These are phyloP conservation scores for Amblyjoppa proteus DNA, from an alignment of 2,888 invertebrate genomes.

Conservation along the genomic window DNA sequence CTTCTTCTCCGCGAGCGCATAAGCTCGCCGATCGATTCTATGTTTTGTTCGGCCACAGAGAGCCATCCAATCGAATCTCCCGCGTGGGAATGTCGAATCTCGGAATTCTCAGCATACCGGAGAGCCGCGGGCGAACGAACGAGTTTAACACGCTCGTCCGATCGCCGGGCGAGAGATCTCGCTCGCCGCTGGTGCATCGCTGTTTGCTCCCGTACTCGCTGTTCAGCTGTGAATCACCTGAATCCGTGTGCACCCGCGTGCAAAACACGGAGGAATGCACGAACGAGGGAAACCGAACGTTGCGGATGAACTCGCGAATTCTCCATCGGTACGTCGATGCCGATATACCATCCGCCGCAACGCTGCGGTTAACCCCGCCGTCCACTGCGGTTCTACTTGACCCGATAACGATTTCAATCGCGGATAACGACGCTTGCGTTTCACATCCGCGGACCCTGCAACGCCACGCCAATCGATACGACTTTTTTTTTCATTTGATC, in stretches of 20 bases:
- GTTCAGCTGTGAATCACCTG: slow-evolving; percentile 30
- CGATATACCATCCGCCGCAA: slow-evolving; percentile 6
- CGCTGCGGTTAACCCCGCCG: slow-evolving; percentile 6
- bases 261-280: slow-evolving; percentile 17
- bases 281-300: not conserved
- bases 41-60: slow-evolving; percentile 3
- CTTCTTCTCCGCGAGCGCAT: not conserved
- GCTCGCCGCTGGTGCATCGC: slow-evolving; percentile 39
- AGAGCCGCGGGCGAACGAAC: slow-evolving; percentile 53
- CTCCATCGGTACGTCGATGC: not conserved
- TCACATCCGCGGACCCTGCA: not conserved
- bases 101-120: slow-evolving; percentile 65
- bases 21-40: slow-evolving; percentile 19
- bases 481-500: not conserved
- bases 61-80: slow-evolving; percentile 29
- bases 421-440: not conserved
- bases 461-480: not conserved
- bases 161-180: slow-evolving; percentile 20
- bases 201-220: not conserved
- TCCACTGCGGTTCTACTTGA: slow-evolving; percentile 5
- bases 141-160: slow-evolving; percentile 34
- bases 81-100: slow-evolving; percentile 66
- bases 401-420: slow-evolving; percentile 17
- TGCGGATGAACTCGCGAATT: slow-evolving; percentile 15
- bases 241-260: slow-evolving; percentile 4